phyloP scores from a whole-genome alignment of 2,888 invertebrate genomes.

The Scaeva pyrastri region DNA sequence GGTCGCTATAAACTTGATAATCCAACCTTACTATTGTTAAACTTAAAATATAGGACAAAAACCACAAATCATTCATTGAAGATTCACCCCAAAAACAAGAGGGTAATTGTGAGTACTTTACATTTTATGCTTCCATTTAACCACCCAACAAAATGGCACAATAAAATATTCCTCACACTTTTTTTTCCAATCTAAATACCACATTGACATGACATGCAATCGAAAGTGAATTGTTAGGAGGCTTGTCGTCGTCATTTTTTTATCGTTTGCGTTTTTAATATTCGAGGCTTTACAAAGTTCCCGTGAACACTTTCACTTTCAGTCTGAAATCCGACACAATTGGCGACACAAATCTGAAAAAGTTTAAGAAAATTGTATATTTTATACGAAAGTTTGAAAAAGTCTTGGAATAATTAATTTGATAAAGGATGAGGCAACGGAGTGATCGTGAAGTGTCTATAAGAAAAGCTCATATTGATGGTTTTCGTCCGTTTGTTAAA shows the following conservation, averaged over 20 bases:
- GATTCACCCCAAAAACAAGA: not conserved
- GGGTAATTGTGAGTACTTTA: not conserved
- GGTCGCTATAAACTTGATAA: not conserved
- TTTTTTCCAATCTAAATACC: constrained; percentile 21
- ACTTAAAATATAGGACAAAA: constrained; percentile 5
- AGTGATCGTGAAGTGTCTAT: constrained; percentile 39
- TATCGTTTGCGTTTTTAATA: constrained; percentile 2
- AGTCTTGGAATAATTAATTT: no score
- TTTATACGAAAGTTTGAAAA: not conserved
- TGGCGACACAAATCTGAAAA: constrained; percentile 29
- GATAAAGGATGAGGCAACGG: constrained; percentile 42
- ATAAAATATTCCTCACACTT: constrained; percentile 30
- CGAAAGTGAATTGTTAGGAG: constrained; percentile 17
- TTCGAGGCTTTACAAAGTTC: constrained; percentile 13
- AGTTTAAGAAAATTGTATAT: not conserved
- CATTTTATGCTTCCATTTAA: constrained; percentile 14
- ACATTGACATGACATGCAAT: constrained; percentile 56
- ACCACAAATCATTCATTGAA: not conserved
- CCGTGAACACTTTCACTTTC: constrained; percentile 42
- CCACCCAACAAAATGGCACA: not conserved
- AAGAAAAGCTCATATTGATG: constrained; percentile 55
- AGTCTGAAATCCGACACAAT: constrained; percentile 56
- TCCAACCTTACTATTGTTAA: not conserved
- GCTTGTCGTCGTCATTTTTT: not conserved
- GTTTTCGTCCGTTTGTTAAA: constrained; percentile 60